These are phyloP conservation scores for Brassicogethes aeneus DNA, from an alignment of 2,888 invertebrate genomes.

Conservation along the genomic window DNA sequence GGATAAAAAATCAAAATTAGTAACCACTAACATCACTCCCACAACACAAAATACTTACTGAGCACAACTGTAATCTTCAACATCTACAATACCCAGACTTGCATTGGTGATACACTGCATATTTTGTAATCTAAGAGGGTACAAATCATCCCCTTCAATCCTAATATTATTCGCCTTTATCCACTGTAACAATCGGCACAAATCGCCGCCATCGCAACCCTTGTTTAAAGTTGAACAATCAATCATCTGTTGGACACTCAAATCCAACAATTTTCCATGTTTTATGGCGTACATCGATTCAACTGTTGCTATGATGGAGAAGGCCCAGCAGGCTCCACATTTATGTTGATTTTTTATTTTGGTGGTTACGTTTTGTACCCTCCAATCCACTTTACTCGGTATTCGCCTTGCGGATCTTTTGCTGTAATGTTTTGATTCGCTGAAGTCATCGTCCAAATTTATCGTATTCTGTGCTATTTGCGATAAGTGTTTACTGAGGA, in stretches of 20 bases:
- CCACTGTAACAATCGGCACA: conserved; percentile 71
- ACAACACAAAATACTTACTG: conserved; percentile 58
- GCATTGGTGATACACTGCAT: conserved; percentile 40
- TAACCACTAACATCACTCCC: no score
- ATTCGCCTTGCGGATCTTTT: conserved; percentile 8
- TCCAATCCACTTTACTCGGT: conserved; percentile 35
- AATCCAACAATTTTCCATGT: conserved; percentile 47
- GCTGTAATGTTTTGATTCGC: background rate
- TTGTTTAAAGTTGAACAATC: conserved; percentile 71
- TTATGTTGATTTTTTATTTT: conserved; percentile 60
- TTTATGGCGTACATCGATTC: conserved; percentile 70
- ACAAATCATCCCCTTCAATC: conserved; percentile 49
- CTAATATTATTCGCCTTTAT: conserved; percentile 47
- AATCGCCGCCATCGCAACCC: conserved; percentile 76
- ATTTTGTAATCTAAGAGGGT: conserved; percentile 52
- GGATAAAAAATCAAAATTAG: no score
- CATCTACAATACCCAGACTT: conserved; percentile 39
- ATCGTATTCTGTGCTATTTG: no score
- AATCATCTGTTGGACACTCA: conserved; percentile 74
- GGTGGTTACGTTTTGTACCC: conserved; percentile 55
- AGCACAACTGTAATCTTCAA: conserved; percentile 53
- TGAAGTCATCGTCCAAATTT: background rate
- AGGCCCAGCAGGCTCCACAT: conserved; percentile 86
- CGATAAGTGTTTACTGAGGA: conserved; percentile 25
- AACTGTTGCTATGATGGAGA: conserved; percentile 64